Evolutionary conservation across 1,140 invertebrate species (phyloP), one percentile per base, ranked within the genome.

Genomic region (Cyrtorhinus lividipennis): DNA sequence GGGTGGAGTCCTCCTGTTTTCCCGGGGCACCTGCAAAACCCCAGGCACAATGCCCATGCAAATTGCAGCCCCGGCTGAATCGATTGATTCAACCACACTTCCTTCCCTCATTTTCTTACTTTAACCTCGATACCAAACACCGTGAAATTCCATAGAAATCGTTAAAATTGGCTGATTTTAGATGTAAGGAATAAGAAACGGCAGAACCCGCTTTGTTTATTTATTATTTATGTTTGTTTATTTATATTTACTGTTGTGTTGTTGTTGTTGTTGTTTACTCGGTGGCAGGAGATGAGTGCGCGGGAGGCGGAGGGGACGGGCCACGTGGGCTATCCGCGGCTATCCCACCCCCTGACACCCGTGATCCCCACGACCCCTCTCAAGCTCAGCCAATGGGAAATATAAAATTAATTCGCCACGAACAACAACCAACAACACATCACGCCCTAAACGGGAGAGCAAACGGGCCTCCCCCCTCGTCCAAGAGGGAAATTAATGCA

Each of bases 51-150:
- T 20, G 56, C 30, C 20, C 8, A 59, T 27, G 46, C 22, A 30
- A 45, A 58, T 58, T 27, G 53, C 22, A 27, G 15, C 26, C 61
- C 45, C 62, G n/a, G 58, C 58, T 30, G 38, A 59, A 59, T 59
- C 58, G 58, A 59, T 59, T 59, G 58, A 59, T 59, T 59, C 58
- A 59, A 5, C 20, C 48, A 30, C 58, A 59, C 58, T 59, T 59
- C 58, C 58, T 30, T 59, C 23, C 38, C 20, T 53, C 20, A 53
- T 53, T 53, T 53, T 22, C 48, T 22, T 53, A 12, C n/a, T n/a
- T n/a, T n/a, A 38, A 38, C 30, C 30, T 38, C 15, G 5, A 5
- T 15, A 15, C 10, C 20, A 53, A 53, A 12, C 48, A 53, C 18
- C 48, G 48, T 20, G 20, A 53, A 53, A 53, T 22, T 44, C 8